Conservation (phyloP, 2,113 vertebrate genomes). For the Pollachius pollachius region DNA sequence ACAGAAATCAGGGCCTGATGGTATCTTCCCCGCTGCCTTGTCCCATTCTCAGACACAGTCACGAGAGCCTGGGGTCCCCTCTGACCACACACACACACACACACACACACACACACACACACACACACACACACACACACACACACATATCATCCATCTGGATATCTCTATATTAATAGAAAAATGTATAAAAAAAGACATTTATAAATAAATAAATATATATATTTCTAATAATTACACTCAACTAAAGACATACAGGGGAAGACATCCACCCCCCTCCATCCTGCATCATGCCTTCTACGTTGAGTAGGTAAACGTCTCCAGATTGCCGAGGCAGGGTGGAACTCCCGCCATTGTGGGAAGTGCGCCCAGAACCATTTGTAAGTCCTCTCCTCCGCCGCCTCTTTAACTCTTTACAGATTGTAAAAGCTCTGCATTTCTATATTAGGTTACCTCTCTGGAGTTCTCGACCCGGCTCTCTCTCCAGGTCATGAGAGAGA, state of each 20-base stretch:
- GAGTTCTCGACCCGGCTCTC: slow-evolving; percentile 32
- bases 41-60: slow-evolving; percentile 65
- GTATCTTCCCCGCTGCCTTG: slow-evolving; percentile 70
- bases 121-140: slow-evolving; percentile 28
- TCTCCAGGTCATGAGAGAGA: slow-evolving; percentile 28
- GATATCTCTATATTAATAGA: slow-evolving; percentile 21
- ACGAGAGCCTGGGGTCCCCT: slow-evolving; percentile 71
- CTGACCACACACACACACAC: slow-evolving; percentile 70
- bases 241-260: slow-evolving; percentile 24
- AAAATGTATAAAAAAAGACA: background rate
- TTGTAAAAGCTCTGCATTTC: slow-evolving; percentile 55
- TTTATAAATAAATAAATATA: background rate
- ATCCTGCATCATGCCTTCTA: slow-evolving; percentile 43
- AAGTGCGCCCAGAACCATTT: slow-evolving; percentile 72
- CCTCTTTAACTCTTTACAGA: slow-evolving; percentile 66
- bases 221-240: background rate
- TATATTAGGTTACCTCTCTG: slow-evolving; percentile 51
- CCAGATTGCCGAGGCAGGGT: slow-evolving; percentile 68
- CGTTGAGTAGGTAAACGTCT: slow-evolving; percentile 77
- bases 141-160: background rate
- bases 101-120: slow-evolving; percentile 16
- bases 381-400: slow-evolving; percentile 52
- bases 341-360: slow-evolving; percentile 63
- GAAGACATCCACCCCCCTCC: background rate
- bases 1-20: slow-evolving; percentile 76